phyloP scores from a whole-genome alignment of 1,140 invertebrate genomes.

The Zaprionus kolodkinae region DNA sequence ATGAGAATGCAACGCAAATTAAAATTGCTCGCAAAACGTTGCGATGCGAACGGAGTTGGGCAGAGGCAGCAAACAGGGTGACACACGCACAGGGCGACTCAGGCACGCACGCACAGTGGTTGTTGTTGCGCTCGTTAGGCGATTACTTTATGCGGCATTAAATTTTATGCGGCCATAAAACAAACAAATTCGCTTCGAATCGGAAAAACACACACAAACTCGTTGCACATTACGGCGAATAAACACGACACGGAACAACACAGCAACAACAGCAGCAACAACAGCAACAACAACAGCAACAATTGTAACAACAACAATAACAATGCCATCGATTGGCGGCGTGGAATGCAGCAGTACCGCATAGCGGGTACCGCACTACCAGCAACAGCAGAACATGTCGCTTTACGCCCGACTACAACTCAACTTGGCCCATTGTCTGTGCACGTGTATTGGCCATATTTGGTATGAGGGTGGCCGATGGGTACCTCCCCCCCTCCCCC shows the following conservation, averaged over 20 bases:
- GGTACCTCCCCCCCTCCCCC: no score
- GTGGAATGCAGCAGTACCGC: slow-evolving; percentile 30
- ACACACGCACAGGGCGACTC: slow-evolving; percentile 20
- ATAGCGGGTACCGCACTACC: slow-evolving; percentile 1
- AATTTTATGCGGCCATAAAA: slow-evolving; percentile 81
- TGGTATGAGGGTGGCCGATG: slow-evolving; percentile 36
- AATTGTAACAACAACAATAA: slow-evolving; percentile 22
- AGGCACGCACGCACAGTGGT: slow-evolving; percentile 31
- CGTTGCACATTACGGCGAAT: slow-evolving; percentile 63
- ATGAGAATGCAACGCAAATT: slow-evolving; percentile 77
- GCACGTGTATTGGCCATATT: slow-evolving; percentile 43
- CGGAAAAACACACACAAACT: neutral
- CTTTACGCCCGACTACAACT: slow-evolving; percentile 73
- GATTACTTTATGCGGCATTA: slow-evolving; percentile 82
- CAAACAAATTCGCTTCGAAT: slow-evolving; percentile 69
- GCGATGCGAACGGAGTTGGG: neutral
- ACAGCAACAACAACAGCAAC: slow-evolving; percentile 10
- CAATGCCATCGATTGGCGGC: slow-evolving; percentile 34
- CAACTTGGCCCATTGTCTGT: slow-evolving; percentile 65
- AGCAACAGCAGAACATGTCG: slow-evolving; percentile 53
- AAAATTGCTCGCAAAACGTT: slow-evolving; percentile 73
- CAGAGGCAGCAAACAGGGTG: neutral
- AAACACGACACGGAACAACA: slow-evolving; percentile 62
- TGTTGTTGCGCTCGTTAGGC: slow-evolving; percentile 74
- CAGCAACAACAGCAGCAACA: neutral